Conservation (phyloP, 2,113 vertebrate genomes). For the Lepisosteus oculatus region DNA sequence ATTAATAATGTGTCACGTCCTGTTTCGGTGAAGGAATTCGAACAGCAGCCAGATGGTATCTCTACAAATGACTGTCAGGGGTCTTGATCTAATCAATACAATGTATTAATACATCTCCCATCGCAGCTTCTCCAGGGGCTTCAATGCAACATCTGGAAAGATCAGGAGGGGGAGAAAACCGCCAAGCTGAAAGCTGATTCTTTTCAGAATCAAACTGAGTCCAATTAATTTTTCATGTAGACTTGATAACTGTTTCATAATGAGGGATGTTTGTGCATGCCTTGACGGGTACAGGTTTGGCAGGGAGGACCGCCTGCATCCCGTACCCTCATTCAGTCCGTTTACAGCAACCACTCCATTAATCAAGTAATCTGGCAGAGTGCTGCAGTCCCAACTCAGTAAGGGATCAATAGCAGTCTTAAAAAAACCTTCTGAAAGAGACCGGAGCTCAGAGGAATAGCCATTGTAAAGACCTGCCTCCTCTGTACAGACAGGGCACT, state of each 20-base stretch:
- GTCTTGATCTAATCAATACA: conserved; percentile 99
- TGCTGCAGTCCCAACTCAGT: conserved; percentile 91
- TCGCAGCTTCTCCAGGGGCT: conserved; percentile 84
- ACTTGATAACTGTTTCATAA: conserved; percentile 90
- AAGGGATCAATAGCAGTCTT: conserved; percentile 93
- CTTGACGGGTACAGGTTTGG: conserved; percentile 81
- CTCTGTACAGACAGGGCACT: no score
- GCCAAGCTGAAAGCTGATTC: conserved; percentile 72
- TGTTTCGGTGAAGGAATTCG: conserved; percentile 99
- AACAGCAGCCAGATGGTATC: conserved; percentile 99
- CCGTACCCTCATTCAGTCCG: conserved; percentile 98
- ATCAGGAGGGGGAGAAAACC: conserved; percentile 66
- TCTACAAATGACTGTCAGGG: conserved; percentile 99
- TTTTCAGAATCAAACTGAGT: conserved; percentile 83
- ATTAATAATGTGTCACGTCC: conserved; percentile 99
- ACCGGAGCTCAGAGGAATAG: conserved; percentile 59
- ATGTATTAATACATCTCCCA: conserved; percentile 99
- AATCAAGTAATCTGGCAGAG: conserved; percentile 98
- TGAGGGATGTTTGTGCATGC: conserved; percentile 70
- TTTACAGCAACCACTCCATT: conserved; percentile 97
- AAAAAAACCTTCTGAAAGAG: conserved; percentile 46
- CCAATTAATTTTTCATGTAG: conserved; percentile 87
- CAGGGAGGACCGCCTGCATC: conserved; percentile 76
- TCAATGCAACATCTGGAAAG: conserved; percentile 94
- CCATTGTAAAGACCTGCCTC: conserved; percentile 55